Conservation (phyloP, 2,888 invertebrate species). For the Drosophila mettleri region DNA sequence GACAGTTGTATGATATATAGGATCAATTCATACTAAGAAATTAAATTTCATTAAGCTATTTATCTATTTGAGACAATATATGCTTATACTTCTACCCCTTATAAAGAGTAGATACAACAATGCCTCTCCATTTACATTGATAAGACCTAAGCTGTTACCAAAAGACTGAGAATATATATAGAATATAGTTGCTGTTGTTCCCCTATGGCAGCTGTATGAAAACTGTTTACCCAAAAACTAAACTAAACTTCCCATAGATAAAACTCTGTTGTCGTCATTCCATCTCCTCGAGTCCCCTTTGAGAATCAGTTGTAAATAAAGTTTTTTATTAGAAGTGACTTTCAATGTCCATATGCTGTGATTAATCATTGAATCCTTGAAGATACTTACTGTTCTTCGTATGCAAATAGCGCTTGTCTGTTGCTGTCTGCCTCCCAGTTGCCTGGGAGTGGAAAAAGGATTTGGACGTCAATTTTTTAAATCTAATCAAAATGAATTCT, state of each 20-base stretch:
- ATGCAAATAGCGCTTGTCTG: neutral
- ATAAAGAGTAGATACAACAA: no score
- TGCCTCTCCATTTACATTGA: no score
- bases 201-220: neutral
- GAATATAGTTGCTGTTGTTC: neutral
- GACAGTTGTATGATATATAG: neutral
- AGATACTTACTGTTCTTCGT: no score
- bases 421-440: neutral
- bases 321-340: no score
- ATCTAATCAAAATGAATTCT: conserved; percentile 42
- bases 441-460: neutral
- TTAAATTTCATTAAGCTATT: neutral
- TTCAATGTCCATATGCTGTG: neutral
- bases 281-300: neutral
- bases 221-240: neutral
- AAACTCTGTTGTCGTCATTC: neutral
- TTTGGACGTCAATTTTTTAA: conserved; percentile 13
- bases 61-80: no score
- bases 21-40: neutral
- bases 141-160: no score
- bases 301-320: neutral
- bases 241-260: neutral
- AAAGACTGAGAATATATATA: no score
- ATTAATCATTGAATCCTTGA: neutral
- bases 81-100: neutral